Evolutionary conservation across 2,113 vertebrate genomes (phyloP).

Genomic region (Odocoileus hemionus): DNA sequence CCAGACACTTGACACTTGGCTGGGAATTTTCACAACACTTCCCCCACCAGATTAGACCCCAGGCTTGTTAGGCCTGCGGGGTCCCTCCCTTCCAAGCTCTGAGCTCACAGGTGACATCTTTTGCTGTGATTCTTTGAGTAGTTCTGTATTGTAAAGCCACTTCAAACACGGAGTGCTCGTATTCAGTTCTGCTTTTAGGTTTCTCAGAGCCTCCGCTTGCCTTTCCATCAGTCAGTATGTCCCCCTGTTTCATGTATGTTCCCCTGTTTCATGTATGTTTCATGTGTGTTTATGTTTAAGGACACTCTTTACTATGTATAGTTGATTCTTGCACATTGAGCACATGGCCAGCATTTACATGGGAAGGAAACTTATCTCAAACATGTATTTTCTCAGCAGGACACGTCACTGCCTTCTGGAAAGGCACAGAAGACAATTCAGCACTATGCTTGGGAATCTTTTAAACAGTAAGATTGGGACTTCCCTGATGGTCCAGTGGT

Average conservation of each 20-base stretch:
- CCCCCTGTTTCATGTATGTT: neutral
- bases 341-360: neutral
- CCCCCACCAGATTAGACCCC: neutral
- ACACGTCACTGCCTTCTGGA: neutral
- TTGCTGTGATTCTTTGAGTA: neutral
- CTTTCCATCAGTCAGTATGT: neutral
- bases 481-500: neutral
- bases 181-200: neutral
- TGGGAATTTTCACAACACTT: neutral
- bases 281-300: neutral
- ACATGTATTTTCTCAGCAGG: neutral
- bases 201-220: accelerated
- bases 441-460: too few relatives aligned
- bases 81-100: neutral
- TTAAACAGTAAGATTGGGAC: neutral
- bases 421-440: neutral
- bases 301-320: neutral
- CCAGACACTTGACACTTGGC: accelerated
- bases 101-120: neutral
- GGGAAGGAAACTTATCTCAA: neutral
- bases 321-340: neutral
- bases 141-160: neutral
- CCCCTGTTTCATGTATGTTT: neutral
- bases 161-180: neutral
- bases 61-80: neutral